A percentile compares a stretch with the other conserved stretches of the same genome.
phyloP scores from a whole-genome alignment of 2,888 invertebrate genomes.

The Agonum fuliginosum region DNA sequence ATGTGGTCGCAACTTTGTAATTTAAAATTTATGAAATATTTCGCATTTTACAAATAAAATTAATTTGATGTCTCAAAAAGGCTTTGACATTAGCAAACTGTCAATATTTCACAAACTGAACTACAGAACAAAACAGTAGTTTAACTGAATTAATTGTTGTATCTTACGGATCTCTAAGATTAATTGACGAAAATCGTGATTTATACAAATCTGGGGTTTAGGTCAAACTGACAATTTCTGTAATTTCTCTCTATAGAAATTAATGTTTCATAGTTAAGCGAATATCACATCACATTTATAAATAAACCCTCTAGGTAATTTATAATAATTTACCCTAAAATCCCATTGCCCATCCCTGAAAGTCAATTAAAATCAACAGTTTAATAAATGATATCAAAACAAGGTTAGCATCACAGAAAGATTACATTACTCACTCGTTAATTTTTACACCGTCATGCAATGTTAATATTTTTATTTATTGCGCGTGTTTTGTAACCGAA shows the following conservation, averaged over 20 bases:
- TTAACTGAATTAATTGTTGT: not conserved
- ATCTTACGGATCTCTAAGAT: slow-evolving; percentile 5
- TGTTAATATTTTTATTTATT: slow-evolving; percentile 41
- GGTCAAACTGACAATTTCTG: not conserved
- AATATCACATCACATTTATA: slow-evolving; percentile 21
- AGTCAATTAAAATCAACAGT: slow-evolving; percentile 12
- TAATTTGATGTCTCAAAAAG: no score
- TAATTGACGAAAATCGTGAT: slow-evolving; percentile 1
- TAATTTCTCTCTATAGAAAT: slow-evolving; percentile 10
- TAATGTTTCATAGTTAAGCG: slow-evolving; percentile 3
- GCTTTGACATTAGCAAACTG: no score
- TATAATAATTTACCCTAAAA: slow-evolving; percentile 27
- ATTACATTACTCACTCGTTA: slow-evolving; percentile 14
- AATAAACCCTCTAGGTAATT: slow-evolving; percentile 11
- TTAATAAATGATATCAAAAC: slow-evolving; percentile 28
- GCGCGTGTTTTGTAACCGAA: slow-evolving; percentile 1
- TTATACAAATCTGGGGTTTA: slow-evolving; percentile 9
- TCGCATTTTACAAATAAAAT: no score
- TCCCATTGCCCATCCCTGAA: slow-evolving; percentile 18
- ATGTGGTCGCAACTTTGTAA: no score
- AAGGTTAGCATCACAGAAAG: not conserved
- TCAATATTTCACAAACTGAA: no score
- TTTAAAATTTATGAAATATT: no score
- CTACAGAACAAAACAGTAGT: not conserved
- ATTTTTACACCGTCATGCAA: slow-evolving; percentile 33